Conservation (phyloP, 23 tunicate genomes). For the Phallusia fumigata region DNA sequence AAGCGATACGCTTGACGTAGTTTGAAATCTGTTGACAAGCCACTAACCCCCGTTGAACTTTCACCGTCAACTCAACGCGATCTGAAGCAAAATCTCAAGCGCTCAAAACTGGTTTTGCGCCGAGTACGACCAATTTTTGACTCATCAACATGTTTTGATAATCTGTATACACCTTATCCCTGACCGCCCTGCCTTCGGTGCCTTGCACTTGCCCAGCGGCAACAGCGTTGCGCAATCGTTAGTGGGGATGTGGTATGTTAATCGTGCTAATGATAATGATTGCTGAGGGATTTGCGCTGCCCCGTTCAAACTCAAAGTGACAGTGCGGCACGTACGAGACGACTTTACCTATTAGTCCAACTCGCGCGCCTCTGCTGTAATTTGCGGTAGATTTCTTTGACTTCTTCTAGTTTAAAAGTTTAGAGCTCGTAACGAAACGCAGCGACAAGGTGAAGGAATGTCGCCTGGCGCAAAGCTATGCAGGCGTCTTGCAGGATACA, state of each 20-base stretch:
- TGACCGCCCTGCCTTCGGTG: neutral
- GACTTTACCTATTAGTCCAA: no score
- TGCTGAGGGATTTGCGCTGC: no score
- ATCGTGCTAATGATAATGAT: conserved; percentile 5
- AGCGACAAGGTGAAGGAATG: no score
- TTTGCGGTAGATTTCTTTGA: no score
- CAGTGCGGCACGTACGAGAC: no score
- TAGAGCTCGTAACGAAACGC: no score
- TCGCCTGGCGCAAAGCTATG: no score
- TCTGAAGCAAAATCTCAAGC: neutral
- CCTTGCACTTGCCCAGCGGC: conserved; percentile 10
- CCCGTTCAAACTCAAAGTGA: no score
- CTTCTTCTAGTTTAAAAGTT: no score
- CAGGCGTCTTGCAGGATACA: no score
- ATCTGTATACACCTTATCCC: neutral
- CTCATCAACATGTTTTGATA: conserved; percentile 7
- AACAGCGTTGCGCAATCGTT: neutral
- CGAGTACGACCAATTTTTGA: neutral
- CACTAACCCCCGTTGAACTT: conserved; percentile 4
- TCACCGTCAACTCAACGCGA: neutral
- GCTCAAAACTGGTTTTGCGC: neutral
- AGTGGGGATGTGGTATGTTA: conserved; percentile 8
- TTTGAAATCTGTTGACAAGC: conserved; percentile 4
- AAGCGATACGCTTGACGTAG: neutral
- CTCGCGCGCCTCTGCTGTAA: no score